Evolutionary conservation across 1,140 invertebrate genomes (phyloP).

Genomic region (Cotesia vestalis): DNA sequence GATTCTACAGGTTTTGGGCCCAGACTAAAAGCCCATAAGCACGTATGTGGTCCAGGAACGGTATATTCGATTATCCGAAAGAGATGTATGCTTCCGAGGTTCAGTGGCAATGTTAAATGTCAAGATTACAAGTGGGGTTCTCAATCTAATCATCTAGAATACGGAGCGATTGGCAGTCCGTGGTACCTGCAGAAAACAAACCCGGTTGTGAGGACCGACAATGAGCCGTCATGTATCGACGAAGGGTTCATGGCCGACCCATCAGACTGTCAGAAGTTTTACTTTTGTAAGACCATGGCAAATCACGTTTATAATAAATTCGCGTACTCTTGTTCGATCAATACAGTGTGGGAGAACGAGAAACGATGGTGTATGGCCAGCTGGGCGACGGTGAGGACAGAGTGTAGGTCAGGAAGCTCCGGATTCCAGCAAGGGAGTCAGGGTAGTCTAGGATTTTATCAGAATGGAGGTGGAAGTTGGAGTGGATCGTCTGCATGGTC

Average conservation of each 20-base stretch:
- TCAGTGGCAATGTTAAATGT: background rate
- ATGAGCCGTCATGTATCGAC: background rate
- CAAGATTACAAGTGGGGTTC: background rate
- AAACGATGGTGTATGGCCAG: conserved; percentile 71
- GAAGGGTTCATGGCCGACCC: conserved; percentile 61
- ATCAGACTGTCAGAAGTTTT: conserved; percentile 76
- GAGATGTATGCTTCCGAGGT: background rate
- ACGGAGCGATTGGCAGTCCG: too few species aligned
- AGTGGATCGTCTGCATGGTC: too few species aligned
- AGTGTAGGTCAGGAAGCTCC: conserved; percentile 11
- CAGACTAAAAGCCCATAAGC: background rate
- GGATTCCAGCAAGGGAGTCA: too few species aligned
- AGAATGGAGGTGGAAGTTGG: too few species aligned
- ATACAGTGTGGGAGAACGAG: conserved; percentile 74
- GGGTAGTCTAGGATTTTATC: too few species aligned
- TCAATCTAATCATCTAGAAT: background rate
- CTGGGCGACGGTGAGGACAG: conserved; percentile 56
- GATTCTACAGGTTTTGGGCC: background rate
- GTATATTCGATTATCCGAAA: background rate
- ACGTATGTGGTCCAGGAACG: conserved; percentile 9
- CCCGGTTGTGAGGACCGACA: too few species aligned
- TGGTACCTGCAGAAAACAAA: too few species aligned
- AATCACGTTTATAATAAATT: conserved; percentile 67
- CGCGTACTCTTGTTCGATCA: conserved; percentile 72
- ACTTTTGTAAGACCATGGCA: conserved; percentile 72